A percentile compares a stretch with the other conserved stretches of the same genome.
phyloP scores from a whole-genome alignment of 2,797 vertebrate species.

The Mormyrus hasselquistii region DNA sequence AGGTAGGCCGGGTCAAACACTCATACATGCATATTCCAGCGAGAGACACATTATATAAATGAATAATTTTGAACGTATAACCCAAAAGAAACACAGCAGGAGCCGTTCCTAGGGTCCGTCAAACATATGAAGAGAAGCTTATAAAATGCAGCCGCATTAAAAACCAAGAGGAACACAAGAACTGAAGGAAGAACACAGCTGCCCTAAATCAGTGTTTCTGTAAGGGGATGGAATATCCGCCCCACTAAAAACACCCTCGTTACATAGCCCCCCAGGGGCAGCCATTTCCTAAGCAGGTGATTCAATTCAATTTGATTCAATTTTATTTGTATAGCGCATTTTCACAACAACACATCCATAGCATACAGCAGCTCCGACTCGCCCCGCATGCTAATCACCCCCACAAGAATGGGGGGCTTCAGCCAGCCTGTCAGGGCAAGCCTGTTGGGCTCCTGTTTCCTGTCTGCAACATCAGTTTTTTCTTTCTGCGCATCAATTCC shows the following conservation, averaged over 20 bases:
- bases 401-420: neutral
- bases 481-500: neutral
- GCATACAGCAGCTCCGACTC: neutral
- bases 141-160: neutral
- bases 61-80: constrained; percentile 30
- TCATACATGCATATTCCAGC: constrained; percentile 34
- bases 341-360: neutral
- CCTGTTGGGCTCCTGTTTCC: neutral
- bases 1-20: constrained; percentile 19
- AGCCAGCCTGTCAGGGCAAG: neutral
- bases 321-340: neutral
- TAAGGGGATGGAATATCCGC: neutral
- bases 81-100: constrained; percentile 10
- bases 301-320: constrained; percentile 21
- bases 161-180: neutral
- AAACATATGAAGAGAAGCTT: neutral
- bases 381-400: neutral
- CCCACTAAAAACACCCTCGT: neutral
- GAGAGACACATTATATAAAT: constrained; percentile 34
- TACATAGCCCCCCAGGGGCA: neutral
- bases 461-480: neutral
- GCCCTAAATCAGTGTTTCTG: neutral
- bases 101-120: neutral
- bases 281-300: constrained; percentile 16
- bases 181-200: neutral